A percentile compares a stretch with the other conserved stretches of the same genome.
Evolutionary conservation across 2,797 vertebrate genomes (phyloP).

Genomic region (Coreius guichenoti): DNA sequence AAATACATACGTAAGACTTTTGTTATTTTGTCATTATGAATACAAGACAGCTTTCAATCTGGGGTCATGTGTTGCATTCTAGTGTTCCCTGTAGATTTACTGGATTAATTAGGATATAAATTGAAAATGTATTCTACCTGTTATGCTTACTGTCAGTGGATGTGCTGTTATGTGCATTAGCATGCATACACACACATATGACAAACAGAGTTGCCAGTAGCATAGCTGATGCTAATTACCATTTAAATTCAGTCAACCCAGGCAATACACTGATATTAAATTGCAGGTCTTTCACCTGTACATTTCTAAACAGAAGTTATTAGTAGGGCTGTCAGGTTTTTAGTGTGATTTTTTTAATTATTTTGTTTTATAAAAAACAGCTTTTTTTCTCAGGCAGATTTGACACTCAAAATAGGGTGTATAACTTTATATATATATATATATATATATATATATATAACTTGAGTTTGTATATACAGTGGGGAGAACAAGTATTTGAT

Average conservation of each 20-base stretch:
- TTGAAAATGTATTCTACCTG: neutral
- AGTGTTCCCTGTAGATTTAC: neutral
- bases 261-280: neutral
- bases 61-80: neutral
- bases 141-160: neutral
- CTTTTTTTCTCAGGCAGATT: neutral
- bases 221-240: slow-evolving; percentile 7
- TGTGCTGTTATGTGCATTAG: neutral
- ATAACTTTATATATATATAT: too few species aligned
- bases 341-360: neutral
- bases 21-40: neutral
- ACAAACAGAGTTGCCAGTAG: neutral
- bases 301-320: slow-evolving; percentile 4
- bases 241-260: slow-evolving; percentile 22
- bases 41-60: neutral
- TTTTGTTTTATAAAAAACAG: neutral
- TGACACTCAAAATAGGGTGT: too few species aligned
- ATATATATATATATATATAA: too few species aligned
- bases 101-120: slow-evolving; percentile 10
- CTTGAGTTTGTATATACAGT: too few species aligned
- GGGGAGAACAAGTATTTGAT: too few species aligned
- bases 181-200: neutral
- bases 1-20: neutral
- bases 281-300: neutral
- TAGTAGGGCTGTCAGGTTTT: neutral